phyloP scores from a whole-genome alignment of 2,888 invertebrate species.

The Tetragonula carbonaria region DNA sequence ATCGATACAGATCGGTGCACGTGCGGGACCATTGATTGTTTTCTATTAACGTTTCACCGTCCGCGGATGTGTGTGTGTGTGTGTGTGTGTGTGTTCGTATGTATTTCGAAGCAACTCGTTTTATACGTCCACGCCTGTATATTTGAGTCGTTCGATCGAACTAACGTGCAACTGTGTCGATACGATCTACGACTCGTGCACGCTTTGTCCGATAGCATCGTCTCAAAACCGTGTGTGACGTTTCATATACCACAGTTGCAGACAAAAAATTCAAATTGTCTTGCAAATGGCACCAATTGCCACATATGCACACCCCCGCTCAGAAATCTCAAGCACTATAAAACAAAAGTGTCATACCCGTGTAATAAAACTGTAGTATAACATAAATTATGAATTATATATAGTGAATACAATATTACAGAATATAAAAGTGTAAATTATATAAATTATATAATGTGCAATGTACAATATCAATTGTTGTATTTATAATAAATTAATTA shows the following conservation, averaged over 20 bases:
- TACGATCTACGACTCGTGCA: slow-evolving; percentile 10
- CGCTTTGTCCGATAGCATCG: background rate
- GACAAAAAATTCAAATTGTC: no score
- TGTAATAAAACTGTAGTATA: no score
- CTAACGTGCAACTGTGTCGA: slow-evolving; percentile 10
- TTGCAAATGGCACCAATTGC: no score
- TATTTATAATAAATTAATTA: no score
- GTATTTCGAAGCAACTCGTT: slow-evolving; percentile 1
- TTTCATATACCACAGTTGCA: background rate
- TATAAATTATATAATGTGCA: no score
- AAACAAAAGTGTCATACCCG: no score
- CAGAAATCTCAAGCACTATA: no score
- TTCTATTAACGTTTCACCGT: slow-evolving; percentile 42
- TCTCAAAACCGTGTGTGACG: background rate
- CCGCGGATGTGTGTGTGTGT: slow-evolving; percentile 6
- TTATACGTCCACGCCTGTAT: slow-evolving; percentile 11
- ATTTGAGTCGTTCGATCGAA: slow-evolving; percentile 19
- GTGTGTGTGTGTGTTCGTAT: background rate
- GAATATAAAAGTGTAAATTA: no score
- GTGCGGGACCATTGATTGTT: slow-evolving; percentile 46
- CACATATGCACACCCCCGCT: no score
- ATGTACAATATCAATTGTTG: no score
- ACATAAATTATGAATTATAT: no score
- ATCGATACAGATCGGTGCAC: slow-evolving; percentile 30
- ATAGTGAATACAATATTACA: no score